A percentile compares a stretch with the other conserved stretches of the same genome.
Evolutionary conservation across 2,797 vertebrate genomes (phyloP).

Genomic region (Apodemus agrarius): DNA sequence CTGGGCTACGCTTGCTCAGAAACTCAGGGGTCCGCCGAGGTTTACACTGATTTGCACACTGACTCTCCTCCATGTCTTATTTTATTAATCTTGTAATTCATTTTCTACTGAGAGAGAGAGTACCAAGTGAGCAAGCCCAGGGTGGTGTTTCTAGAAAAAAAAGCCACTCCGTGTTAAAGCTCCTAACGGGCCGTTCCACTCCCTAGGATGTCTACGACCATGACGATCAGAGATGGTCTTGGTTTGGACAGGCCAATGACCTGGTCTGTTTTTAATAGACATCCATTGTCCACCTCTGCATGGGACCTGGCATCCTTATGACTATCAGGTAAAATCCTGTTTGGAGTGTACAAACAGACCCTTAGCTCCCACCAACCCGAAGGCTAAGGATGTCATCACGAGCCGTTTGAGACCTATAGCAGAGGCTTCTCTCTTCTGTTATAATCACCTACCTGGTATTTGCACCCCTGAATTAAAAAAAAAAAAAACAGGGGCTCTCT

Average conservation of each 20-base stretch:
- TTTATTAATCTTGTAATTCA: neutral
- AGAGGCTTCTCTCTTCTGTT: neutral
- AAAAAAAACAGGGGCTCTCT: neutral
- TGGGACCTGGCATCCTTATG: neutral
- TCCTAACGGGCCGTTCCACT: neutral
- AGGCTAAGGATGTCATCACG: neutral
- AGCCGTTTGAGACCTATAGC: neutral
- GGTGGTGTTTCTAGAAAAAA: neutral
- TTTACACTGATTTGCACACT: rapidly evolving
- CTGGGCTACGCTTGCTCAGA: neutral
- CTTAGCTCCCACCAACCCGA: neutral
- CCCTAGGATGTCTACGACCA: neutral
- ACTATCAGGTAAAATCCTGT: neutral
- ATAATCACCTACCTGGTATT: neutral
- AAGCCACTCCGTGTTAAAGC: neutral
- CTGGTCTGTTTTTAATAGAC: neutral
- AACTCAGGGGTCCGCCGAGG: neutral
- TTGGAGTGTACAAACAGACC: neutral
- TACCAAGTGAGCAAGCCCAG: neutral
- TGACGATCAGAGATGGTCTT: neutral
- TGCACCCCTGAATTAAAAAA: neutral
- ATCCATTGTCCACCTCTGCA: neutral
- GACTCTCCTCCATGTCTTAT: neutral
- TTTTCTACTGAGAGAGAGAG: rapidly evolving
- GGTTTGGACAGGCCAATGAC: neutral